A percentile compares a stretch with the other conserved stretches of the same genome.
phyloP scores from a whole-genome alignment of 2,888 invertebrate species.

The Balanococcus diminutus region DNA sequence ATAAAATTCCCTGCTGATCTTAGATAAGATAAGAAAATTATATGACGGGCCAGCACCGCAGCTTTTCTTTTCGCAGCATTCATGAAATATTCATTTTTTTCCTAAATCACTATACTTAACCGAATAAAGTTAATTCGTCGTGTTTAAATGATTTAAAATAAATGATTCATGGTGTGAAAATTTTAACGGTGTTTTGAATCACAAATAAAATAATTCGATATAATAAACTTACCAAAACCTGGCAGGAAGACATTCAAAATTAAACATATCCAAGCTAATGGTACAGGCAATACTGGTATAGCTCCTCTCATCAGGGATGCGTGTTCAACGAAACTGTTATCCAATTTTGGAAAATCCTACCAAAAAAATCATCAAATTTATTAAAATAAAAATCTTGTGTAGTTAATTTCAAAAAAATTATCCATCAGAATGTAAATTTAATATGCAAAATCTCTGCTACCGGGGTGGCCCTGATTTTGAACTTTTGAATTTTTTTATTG shows the following conservation, averaged over 20 bases:
- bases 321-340: conserved; percentile 78
- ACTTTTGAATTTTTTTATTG: no score
- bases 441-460: no score
- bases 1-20: conserved; percentile 36
- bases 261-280: conserved; percentile 85
- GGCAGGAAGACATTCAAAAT: conserved; percentile 80
- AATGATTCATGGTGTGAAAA: background rate
- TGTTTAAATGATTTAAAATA: background rate
- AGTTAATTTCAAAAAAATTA: no score
- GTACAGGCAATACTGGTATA: conserved; percentile 87
- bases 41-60: background rate
- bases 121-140: background rate
- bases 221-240: conserved; percentile 70
- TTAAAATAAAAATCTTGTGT: no score
- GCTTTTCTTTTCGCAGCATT: conserved; percentile 23
- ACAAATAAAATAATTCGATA: background rate
- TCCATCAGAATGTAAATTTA: no score
- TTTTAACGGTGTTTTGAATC: background rate
- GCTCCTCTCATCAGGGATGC: conserved; percentile 85
- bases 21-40: conserved; percentile 36
- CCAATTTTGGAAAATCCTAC: conserved; percentile 79
- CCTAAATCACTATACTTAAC: background rate
- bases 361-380: background rate
- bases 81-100: conserved; percentile 36
- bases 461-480: no score